These are phyloP conservation scores for Rhinogobio ventralis DNA, from an alignment of 2,797 vertebrate species.

Conservation along the genomic window DNA sequence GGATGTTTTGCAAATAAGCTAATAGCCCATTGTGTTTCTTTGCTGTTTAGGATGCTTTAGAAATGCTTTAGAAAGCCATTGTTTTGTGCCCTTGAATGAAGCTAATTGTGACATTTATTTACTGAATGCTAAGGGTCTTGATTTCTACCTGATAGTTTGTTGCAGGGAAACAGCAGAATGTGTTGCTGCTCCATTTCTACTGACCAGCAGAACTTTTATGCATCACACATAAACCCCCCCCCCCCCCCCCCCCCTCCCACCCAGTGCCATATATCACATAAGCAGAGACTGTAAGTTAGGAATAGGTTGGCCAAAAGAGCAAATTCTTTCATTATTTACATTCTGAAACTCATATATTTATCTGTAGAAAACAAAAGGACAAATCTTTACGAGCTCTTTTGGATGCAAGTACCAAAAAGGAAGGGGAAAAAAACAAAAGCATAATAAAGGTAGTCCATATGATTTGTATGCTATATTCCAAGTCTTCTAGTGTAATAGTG, in stretches of 20 bases:
- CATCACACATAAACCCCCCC: too few relatives aligned
- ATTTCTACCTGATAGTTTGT: not conserved
- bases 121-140: not conserved
- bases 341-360: not conserved
- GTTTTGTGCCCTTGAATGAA: conserved; percentile 13
- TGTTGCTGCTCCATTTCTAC: not conserved
- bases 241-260: too few relatives aligned
- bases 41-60: not conserved
- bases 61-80: conserved; percentile 1
- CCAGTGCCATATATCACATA: not conserved
- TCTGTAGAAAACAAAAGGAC: not conserved
- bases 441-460: not conserved
- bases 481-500: not conserved
- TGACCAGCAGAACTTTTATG: not conserved
- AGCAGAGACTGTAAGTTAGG: not conserved
- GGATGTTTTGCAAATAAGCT: conserved; percentile 34
- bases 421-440: not conserved
- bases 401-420: not conserved
- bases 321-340: not conserved
- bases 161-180: not conserved
- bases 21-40: conserved; percentile 20
- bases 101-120: conserved; percentile 12
- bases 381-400: not conserved
- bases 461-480: not conserved
- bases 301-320: not conserved